phyloP scores from a whole-genome alignment of 2,888 invertebrate species.

The Platycheirus albimanus region DNA sequence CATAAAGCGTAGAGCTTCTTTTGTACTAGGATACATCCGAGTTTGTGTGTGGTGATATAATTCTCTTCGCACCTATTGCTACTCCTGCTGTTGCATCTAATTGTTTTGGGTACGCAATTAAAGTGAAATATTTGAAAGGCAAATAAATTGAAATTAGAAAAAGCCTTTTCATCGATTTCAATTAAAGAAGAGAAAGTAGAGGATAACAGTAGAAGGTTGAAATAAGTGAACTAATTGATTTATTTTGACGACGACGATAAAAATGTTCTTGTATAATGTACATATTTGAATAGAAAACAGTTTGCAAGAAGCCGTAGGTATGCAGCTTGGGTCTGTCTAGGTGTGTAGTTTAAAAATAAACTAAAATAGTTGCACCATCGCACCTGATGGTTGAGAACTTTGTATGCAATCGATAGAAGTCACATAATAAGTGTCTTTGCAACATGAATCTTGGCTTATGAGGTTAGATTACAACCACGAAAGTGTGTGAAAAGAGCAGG shows the following conservation, averaged over 20 bases:
- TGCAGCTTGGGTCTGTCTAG: too few species aligned
- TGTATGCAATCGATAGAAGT: too few species aligned
- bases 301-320: too few species aligned
- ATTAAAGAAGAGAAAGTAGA: slow-evolving; percentile 12
- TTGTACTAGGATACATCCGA: too few species aligned
- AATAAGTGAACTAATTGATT: slow-evolving; percentile 27
- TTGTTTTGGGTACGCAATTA: slow-evolving; percentile 26
- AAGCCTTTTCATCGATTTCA: slow-evolving; percentile 55
- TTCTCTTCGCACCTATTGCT: slow-evolving; percentile 19
- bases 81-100: slow-evolving; percentile 3
- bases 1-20: slow-evolving; percentile 2
- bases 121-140: slow-evolving; percentile 43
- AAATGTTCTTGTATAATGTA: too few species aligned
- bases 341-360: too few species aligned
- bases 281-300: too few species aligned
- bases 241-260: background rate
- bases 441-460: background rate
- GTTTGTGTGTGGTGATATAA: slow-evolving; percentile 21
- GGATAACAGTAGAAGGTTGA: slow-evolving; percentile 4
- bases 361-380: too few species aligned
- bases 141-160: slow-evolving; percentile 56
- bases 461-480: background rate
- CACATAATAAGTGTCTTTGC: too few species aligned
- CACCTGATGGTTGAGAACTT: too few species aligned
- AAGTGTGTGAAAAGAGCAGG: too few species aligned